phyloP scores from a whole-genome alignment of 2,113 vertebrate species.

The Camelus bactrianus region DNA sequence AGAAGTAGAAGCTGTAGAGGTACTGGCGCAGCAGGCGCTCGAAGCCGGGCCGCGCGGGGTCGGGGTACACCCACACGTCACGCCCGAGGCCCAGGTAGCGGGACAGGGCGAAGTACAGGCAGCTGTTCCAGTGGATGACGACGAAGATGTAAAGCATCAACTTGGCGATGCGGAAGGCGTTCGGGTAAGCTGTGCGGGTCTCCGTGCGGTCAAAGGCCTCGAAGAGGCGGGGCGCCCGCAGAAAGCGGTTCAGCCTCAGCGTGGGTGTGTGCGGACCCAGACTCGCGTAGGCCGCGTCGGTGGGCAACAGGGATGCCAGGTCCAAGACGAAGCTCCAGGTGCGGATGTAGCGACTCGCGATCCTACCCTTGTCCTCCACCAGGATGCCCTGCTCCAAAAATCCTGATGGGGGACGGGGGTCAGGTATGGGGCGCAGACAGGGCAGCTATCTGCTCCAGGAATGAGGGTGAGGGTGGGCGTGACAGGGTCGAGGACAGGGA shows the following conservation, averaged over 20 bases:
- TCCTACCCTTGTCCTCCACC: conserved; percentile 85
- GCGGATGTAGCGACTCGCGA: conserved; percentile 87
- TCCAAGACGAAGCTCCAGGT: conserved; percentile 90
- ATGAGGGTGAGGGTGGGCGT: not conserved
- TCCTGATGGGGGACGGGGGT: conserved; percentile 80
- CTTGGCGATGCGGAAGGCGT: conserved; percentile 92
- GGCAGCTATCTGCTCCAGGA: not conserved
- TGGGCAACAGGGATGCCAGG: conserved; percentile 90
- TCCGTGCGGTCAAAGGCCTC: conserved; percentile 94
- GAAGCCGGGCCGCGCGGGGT: conserved; percentile 85
- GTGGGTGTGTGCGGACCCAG: conserved; percentile 86
- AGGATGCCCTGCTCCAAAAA: conserved; percentile 94
- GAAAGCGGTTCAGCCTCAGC: conserved; percentile 92
- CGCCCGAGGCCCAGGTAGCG: conserved; percentile 90
- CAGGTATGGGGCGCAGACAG: not conserved
- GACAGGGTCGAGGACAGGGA: not conserved
- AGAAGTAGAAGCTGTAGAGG: conserved; percentile 96
- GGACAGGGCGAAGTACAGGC: conserved; percentile 94
- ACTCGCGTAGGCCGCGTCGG: conserved; percentile 89
- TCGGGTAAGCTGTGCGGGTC: conserved; percentile 92
- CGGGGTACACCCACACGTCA: conserved; percentile 95
- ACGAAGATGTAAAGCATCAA: conserved; percentile 94
- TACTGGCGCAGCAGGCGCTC: conserved; percentile 89
- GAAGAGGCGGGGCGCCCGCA: conserved; percentile 87
- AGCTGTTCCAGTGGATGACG: conserved; percentile 95